phyloP scores from a whole-genome alignment of 2,888 invertebrate genomes.

The Physocephala rufipes region DNA sequence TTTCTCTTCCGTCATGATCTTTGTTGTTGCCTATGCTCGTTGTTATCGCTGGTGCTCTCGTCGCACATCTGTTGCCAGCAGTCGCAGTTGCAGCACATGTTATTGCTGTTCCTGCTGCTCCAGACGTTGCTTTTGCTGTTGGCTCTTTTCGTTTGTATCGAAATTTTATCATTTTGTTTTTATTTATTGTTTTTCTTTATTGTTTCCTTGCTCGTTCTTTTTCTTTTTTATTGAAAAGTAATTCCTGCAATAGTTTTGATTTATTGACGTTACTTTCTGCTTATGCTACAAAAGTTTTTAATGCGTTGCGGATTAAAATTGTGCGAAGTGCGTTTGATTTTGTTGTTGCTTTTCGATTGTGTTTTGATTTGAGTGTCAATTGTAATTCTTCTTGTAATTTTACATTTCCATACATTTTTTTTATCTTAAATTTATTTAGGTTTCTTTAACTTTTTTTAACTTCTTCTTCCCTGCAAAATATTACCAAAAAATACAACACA shows the following conservation, averaged over 20 bases:
- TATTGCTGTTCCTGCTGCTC: too few relatives aligned
- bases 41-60: constrained; percentile 31
- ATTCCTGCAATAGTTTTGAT: constrained; percentile 21
- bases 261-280: not conserved
- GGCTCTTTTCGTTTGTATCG: constrained; percentile 73
- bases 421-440: not conserved
- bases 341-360: not conserved
- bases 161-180: constrained; percentile 71
- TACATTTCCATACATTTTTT: not conserved
- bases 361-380: not conserved
- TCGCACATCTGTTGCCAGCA: constrained; percentile 33
- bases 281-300: not conserved
- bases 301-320: not conserved
- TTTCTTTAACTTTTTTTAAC: not conserved
- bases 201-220: not conserved
- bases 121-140: constrained; percentile 44
- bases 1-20: constrained; percentile 14
- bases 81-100: constrained; percentile 35
- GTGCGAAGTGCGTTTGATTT: not conserved
- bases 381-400: too few relatives aligned
- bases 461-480: constrained; percentile 15
- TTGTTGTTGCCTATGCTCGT: too few relatives aligned
- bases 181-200: constrained; percentile 28
- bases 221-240: not conserved
- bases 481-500: constrained; percentile 16